Conservation (phyloP, 2,113 vertebrate genomes). For the Silurus meridionalis region DNA sequence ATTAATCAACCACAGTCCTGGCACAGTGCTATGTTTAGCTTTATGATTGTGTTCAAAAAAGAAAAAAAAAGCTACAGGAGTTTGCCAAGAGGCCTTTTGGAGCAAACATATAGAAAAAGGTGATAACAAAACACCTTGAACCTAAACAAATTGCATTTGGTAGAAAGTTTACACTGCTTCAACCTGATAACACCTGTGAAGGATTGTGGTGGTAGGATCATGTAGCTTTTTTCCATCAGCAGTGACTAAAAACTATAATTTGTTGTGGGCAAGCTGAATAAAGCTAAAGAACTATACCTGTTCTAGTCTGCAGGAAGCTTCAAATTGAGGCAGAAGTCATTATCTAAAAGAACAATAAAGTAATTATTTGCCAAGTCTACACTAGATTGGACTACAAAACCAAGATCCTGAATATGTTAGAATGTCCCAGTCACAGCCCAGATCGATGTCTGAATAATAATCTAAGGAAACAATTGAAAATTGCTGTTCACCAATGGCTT, state of each 20-base stretch:
- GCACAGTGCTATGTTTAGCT: not conserved
- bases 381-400: not conserved
- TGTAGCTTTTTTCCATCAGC: not conserved
- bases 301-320: not conserved
- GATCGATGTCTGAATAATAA: not conserved
- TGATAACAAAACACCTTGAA: no score
- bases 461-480: not conserved
- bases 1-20: not conserved
- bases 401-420: not conserved
- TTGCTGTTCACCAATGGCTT: not conserved
- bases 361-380: not conserved
- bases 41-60: not conserved
- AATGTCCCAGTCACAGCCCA: not conserved
- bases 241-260: not conserved
- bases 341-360: not conserved
- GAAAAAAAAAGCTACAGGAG: no score
- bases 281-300: not conserved
- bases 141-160: no score
- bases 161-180: no score
- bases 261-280: not conserved
- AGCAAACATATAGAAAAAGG: not conserved
- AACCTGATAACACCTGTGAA: not conserved
- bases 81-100: not conserved
- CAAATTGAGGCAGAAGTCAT: not conserved
- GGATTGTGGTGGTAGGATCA: not conserved